Base-by-base conservation (phyloP, 2,797 vertebrate genomes). In the Sitta carolinensis region DNA sequence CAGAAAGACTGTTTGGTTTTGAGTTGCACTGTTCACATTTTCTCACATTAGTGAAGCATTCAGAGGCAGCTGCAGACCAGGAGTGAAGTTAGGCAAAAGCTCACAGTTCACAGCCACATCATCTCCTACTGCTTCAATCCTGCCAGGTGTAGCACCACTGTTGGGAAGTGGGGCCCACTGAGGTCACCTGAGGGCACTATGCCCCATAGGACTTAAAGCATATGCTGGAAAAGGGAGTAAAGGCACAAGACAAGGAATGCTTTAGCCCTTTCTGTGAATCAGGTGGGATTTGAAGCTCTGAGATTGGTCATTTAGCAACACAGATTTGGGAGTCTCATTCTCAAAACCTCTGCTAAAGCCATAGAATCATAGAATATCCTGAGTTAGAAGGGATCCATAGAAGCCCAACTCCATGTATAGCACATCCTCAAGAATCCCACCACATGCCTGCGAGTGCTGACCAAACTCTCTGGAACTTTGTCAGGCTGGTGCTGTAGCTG, bases 91-190 rank as follows among this genome's bases (percentile, higher is more conserved):
- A 43, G 38, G 30, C 3, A 3, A 32, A 51, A 63, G 45, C 3
- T 54, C 16, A 13, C 11, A 40, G 66, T 2, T 68, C 69, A 27
- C 80, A 54, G n/a, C 11, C 64, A 18, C 1, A 1, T 13, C 51
- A 76, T 3, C 36, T 20, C 54, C 29, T 10, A 5, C 26, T 3
- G 5, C 47, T 40, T 38, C 51, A 52, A 18, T 6, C 32, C 59
- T 36, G 14, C 32, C 23, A 12, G 29, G 12, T 25, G 7, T 0
- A 27, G n/a, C 3, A 9, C 5, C 11, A 13, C 16, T 12, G 32
- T 0, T 32, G 45, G 5, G 7, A 7, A 45, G 13, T 5, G 19
- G n/a, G 26, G n/a, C 13, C 19, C 32, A 45, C 3, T 0, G 0
- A 61, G 47, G 40, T 32, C 66, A 59, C 58, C 10, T 2, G 10